Percentiles rank a stretch among this genome's conserved stretches.
phyloP scores from a whole-genome alignment of 2,888 invertebrate species.

The Oscheius sp. region DNA sequence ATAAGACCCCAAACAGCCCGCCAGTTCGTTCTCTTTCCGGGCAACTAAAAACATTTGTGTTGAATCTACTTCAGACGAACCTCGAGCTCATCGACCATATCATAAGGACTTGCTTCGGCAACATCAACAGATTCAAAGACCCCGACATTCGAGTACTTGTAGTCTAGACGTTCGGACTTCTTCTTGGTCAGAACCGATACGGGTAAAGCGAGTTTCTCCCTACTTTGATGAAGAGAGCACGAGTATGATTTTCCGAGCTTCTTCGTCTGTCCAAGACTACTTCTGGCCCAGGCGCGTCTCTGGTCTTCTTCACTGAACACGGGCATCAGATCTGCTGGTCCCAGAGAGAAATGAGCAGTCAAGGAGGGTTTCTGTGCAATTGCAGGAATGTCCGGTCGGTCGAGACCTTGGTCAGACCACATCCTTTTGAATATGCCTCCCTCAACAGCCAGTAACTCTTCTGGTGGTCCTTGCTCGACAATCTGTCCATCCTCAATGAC shows the following conservation, averaged over 20 bases:
- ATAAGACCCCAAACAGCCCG: conserved; percentile 56
- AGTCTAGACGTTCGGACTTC: conserved; percentile 57
- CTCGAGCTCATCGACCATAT: conserved; percentile 24
- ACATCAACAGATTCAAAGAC: conserved; percentile 40
- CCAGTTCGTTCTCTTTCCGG: conserved; percentile 49
- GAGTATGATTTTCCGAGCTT: conserved; percentile 71
- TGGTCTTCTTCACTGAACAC: conserved; percentile 45
- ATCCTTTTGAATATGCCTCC: conserved; percentile 62
- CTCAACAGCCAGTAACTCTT: conserved; percentile 61
- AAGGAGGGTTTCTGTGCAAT: conserved; percentile 43
- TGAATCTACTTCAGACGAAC: neutral
- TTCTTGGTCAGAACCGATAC: conserved; percentile 66
- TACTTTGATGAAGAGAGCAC: conserved; percentile 60
- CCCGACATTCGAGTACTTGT: conserved; percentile 51
- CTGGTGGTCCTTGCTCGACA: conserved; percentile 69
- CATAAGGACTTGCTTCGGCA: conserved; percentile 1
- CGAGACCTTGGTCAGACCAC: conserved; percentile 65
- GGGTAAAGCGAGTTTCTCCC: conserved; percentile 66
- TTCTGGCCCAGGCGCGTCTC: conserved; percentile 68
- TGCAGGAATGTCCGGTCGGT: conserved; percentile 41
- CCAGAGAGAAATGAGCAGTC: conserved; percentile 46
- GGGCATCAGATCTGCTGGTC: conserved; percentile 33
- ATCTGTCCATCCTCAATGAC: conserved; percentile 69
- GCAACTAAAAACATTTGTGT: conserved; percentile 40
- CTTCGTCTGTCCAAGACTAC: conserved; percentile 65